phyloP scores from a whole-genome alignment of 2,797 vertebrate species.

The Coracias cyanogaster region DNA sequence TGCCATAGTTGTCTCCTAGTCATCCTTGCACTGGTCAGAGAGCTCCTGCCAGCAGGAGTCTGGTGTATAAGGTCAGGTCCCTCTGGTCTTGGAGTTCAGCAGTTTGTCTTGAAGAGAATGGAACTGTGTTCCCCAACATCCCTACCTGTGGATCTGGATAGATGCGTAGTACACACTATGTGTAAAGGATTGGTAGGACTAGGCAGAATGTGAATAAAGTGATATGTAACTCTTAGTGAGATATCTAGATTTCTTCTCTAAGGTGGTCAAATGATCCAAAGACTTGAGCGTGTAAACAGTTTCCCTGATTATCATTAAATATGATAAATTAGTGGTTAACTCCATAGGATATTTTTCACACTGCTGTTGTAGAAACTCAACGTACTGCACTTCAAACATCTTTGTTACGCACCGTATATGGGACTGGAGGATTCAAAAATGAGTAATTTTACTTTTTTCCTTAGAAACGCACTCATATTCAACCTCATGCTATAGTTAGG shows the following conservation, averaged over 20 bases:
- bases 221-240: not conserved
- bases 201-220: not conserved
- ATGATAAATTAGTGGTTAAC: not conserved
- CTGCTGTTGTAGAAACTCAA: not conserved
- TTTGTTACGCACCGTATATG: not conserved
- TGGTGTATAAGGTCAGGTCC: not conserved
- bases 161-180: not conserved
- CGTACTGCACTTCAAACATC: not conserved
- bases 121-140: not conserved
- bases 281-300: not conserved
- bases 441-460: not conserved
- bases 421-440: not conserved
- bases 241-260: not conserved
- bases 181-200: not conserved
- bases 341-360: not conserved
- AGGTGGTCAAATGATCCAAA: not conserved
- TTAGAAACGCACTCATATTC: not conserved
- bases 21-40: not conserved
- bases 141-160: not conserved
- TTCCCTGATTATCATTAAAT: not conserved
- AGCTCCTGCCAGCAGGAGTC: not conserved
- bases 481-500: not conserved
- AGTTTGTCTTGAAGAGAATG: not conserved
- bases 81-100: not conserved
- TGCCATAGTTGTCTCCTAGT: not conserved